Percentiles rank a stretch among this genome's conserved stretches.
phyloP scores from a whole-genome alignment of 2,888 invertebrate species.

The Pyrocoelia pectoralis region DNA sequence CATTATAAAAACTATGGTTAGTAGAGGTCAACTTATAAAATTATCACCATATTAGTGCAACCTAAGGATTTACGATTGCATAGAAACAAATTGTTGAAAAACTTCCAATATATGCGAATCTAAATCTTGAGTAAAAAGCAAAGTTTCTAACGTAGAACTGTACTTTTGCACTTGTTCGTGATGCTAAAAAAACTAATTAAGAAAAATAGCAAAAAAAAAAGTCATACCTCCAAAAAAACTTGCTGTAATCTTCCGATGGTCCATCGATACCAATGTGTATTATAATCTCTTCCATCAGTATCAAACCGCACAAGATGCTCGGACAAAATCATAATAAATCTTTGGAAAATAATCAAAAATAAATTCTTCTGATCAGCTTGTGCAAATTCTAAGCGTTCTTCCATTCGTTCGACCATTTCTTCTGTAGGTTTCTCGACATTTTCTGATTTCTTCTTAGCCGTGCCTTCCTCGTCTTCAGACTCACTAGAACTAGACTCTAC shows the following conservation, averaged over 20 bases:
- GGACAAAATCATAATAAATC: slow-evolving; percentile 97
- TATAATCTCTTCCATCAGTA: slow-evolving; percentile 90
- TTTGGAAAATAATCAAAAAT: slow-evolving; percentile 96
- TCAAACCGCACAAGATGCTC: slow-evolving; percentile 95
- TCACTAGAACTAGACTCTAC: slow-evolving; percentile 85
- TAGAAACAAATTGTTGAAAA: slow-evolving; percentile 96
- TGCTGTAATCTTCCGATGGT: slow-evolving; percentile 94
- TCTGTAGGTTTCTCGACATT: slow-evolving; percentile 72
- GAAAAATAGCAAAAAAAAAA: slow-evolving; percentile 36
- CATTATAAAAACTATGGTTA: neutral
- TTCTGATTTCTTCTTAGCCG: slow-evolving; percentile 56
- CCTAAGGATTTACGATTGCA: slow-evolving; percentile 69
- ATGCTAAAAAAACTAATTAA: slow-evolving; percentile 73
- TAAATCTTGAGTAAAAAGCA: slow-evolving; percentile 95
- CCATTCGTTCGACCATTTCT: slow-evolving; percentile 94
- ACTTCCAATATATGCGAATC: slow-evolving; percentile 96
- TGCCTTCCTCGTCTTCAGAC: slow-evolving; percentile 73
- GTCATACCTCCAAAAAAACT: slow-evolving; percentile 85
- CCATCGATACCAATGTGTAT: slow-evolving; percentile 96
- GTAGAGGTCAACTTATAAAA: neutral
- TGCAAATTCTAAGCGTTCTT: slow-evolving; percentile 91
- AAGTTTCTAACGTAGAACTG: slow-evolving; percentile 91
- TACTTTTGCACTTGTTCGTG: slow-evolving; percentile 98
- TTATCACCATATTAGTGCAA: slow-evolving; percentile 5
- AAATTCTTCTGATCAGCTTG: slow-evolving; percentile 97